Percentiles rank a stretch among this genome's conserved stretches.
Conservation (phyloP, 2,797 vertebrate genomes). For the Enteromius unitaeniatus region DNA sequence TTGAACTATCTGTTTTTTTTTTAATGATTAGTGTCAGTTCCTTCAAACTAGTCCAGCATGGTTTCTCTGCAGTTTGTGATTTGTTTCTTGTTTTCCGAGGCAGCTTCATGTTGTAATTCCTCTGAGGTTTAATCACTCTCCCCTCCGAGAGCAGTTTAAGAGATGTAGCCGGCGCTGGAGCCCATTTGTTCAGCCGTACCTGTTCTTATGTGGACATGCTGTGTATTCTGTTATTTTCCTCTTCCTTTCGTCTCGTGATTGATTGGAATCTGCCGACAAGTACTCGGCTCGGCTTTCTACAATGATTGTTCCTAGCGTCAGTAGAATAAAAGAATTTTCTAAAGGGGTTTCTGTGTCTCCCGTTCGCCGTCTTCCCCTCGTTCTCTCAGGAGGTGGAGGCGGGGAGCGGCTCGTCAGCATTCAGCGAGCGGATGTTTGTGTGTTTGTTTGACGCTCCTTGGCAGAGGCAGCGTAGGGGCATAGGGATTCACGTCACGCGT, state of each 20-base stretch:
- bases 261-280: conserved; percentile 71
- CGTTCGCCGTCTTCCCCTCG: neutral
- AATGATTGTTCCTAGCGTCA: conserved; percentile 72
- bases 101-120: neutral
- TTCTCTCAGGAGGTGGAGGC: conserved; percentile 57
- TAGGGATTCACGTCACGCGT: conserved; percentile 33
- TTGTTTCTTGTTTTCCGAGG: conserved; percentile 1
- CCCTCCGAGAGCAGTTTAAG: conserved; percentile 25
- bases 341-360: conserved; percentile 20
- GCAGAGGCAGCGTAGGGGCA: conserved; percentile 31
- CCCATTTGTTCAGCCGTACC: conserved; percentile 26
- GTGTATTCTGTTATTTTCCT: conserved; percentile 55
- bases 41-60: neutral
- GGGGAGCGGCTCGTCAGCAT: conserved; percentile 61
- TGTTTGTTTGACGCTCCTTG: conserved; percentile 27
- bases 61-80: conserved; percentile 8
- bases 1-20: neutral
- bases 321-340: conserved; percentile 53
- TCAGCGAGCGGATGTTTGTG: conserved; percentile 55
- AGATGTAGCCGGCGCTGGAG: conserved; percentile 1
- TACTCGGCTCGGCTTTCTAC: conserved; percentile 71
- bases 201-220: conserved; percentile 50
- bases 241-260: conserved; percentile 67
- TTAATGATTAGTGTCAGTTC: neutral
- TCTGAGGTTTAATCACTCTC: conserved; percentile 40